These are phyloP conservation scores for Knipowitschia caucasica DNA, from an alignment of 2,797 vertebrate genomes.

Conservation along the genomic window DNA sequence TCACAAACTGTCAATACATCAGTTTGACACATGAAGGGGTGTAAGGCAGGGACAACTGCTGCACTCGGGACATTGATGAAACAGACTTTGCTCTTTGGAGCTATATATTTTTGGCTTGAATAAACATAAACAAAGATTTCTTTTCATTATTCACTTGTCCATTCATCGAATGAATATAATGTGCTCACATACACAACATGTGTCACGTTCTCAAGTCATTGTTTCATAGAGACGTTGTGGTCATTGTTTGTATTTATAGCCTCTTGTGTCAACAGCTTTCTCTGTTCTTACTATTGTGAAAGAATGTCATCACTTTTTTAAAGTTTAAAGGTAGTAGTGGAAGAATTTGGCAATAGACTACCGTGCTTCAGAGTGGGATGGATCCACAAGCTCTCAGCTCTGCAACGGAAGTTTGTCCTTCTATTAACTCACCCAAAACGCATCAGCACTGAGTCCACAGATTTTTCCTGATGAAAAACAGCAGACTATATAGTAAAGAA, in stretches of 20 bases:
- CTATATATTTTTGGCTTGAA: no score
- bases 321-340: conserved; percentile 65
- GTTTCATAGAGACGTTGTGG: background rate
- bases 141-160: conserved; percentile 27
- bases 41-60: conserved; percentile 18
- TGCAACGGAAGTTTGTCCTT: conserved; percentile 64
- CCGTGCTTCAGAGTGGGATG: conserved; percentile 66
- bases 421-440: conserved; percentile 30
- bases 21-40: conserved; percentile 53
- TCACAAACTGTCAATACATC: conserved; percentile 49
- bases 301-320: conserved; percentile 44
- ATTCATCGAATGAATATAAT: background rate
- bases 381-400: conserved; percentile 58
- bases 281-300: conserved; percentile 25
- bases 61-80: conserved; percentile 34
- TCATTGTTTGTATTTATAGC: background rate
- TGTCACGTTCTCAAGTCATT: background rate
- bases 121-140: conserved; percentile 37
- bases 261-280: background rate
- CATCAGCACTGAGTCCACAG: conserved; percentile 2
- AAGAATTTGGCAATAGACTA: conserved; percentile 55
- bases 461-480: conserved; percentile 9
- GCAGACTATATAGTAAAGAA: background rate
- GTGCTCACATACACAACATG: background rate
- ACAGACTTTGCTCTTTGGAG: conserved; percentile 43